Conservation (phyloP, 2,888 invertebrate species). For the Cephalotes varians region DNA sequence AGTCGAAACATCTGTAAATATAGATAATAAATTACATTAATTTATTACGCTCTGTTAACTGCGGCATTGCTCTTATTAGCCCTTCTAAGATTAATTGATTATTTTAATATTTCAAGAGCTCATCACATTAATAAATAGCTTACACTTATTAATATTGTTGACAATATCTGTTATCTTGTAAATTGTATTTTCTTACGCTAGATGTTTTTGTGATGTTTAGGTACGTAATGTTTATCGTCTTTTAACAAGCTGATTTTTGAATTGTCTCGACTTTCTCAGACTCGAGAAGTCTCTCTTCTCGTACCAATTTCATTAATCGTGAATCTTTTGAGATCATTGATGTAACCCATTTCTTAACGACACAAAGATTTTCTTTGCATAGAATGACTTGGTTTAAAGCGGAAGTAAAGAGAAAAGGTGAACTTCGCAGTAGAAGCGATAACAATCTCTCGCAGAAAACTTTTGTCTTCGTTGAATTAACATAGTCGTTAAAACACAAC, state of each 20-base stretch:
- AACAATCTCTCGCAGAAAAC: slow-evolving; percentile 67
- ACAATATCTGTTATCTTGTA: neutral
- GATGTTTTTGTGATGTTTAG: neutral
- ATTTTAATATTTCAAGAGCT: no score
- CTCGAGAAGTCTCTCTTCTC: slow-evolving; percentile 34
- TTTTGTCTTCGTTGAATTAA: slow-evolving; percentile 78
- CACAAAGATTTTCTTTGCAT: slow-evolving; percentile 45
- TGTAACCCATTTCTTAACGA: slow-evolving; percentile 37
- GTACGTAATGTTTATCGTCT: neutral
- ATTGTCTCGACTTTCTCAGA: neutral
- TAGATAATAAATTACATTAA: no score
- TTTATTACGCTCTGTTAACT: no score
- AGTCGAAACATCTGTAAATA: no score
- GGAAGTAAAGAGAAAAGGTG: slow-evolving; percentile 1
- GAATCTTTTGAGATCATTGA: neutral
- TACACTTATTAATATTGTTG: no score
- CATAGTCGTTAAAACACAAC: slow-evolving; percentile 77
- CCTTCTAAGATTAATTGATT: no score
- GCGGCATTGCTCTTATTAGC: no score
- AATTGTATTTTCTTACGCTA: neutral
- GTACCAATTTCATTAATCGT: neutral
- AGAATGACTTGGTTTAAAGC: slow-evolving; percentile 61
- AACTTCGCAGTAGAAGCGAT: slow-evolving; percentile 58
- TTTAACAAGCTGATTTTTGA: neutral
- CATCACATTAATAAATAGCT: no score